These are phyloP conservation scores for Megaceryle torquata DNA, from an alignment of 2,113 vertebrate species.

Conservation along the genomic window DNA sequence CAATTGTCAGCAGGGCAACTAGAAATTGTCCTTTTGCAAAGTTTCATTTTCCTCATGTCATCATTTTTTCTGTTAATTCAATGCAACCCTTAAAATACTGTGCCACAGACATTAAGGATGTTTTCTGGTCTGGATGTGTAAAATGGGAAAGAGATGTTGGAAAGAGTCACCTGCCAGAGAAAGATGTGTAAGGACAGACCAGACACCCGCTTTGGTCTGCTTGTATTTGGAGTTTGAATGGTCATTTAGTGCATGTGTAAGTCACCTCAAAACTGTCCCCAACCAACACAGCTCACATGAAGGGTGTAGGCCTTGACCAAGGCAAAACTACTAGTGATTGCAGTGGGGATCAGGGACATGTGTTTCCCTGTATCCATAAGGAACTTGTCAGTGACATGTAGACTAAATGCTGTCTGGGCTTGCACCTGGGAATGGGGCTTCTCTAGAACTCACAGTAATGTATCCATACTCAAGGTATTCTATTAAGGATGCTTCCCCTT, in stretches of 20 bases:
- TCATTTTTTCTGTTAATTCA: background rate
- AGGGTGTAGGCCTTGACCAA: background rate
- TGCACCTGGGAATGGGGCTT: background rate
- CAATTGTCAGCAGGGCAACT: background rate
- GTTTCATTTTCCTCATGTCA: background rate
- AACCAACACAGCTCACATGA: background rate
- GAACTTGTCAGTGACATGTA: background rate
- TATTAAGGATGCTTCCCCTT: background rate
- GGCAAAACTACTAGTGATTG: background rate
- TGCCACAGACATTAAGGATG: background rate
- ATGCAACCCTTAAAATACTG: background rate
- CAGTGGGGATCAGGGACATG: background rate
- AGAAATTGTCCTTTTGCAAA: background rate
- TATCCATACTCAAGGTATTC: background rate
- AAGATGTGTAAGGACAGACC: background rate
- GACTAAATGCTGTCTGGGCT: background rate
- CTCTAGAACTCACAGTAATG: background rate
- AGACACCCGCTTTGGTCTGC: background rate
- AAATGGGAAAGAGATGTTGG: background rate
- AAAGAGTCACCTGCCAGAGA: background rate
- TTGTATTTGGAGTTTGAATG: background rate
- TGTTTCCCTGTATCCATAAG: rapidly evolving
- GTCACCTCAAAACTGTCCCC: background rate
- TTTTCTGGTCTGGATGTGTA: background rate
- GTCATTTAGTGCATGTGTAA: background rate